phyloP scores from a whole-genome alignment of 2,113 vertebrate genomes.

The Corydoras sp. region DNA sequence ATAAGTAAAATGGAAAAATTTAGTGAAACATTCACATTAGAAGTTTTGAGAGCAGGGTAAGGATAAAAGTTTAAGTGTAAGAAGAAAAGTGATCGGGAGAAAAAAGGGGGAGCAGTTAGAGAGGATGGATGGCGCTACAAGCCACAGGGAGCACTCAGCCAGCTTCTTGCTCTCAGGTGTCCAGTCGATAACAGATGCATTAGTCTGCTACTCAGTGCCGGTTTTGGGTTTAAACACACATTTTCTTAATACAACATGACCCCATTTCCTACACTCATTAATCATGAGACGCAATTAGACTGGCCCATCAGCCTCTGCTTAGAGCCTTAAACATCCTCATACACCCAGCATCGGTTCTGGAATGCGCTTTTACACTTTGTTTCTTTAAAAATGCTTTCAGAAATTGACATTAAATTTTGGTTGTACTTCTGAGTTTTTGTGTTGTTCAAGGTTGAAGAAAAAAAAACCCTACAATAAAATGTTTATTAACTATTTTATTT shows the following conservation, averaged over 20 bases:
- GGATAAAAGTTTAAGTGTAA: slow-evolving; percentile 30
- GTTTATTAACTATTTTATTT: too few species aligned
- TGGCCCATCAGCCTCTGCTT: slow-evolving; percentile 43
- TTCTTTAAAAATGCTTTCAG: neutral
- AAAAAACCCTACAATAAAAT: too few species aligned
- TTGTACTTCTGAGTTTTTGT: too few species aligned
- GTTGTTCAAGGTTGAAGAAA: too few species aligned
- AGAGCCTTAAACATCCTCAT: slow-evolving; percentile 16
- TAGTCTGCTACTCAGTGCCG: slow-evolving; percentile 63
- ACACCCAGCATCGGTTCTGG: neutral
- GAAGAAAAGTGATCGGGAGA: slow-evolving; percentile 34
- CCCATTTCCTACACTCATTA: slow-evolving; percentile 73
- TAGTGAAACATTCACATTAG: too few species aligned
- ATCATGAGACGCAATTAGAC: slow-evolving; percentile 70
- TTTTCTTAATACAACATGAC: slow-evolving; percentile 77
- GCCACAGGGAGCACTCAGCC: slow-evolving; percentile 55
- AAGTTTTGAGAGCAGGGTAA: neutral
- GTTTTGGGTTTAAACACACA: slow-evolving; percentile 76
- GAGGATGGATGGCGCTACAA: slow-evolving; percentile 54
- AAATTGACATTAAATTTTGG: too few species aligned
- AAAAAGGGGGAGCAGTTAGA: slow-evolving; percentile 13
- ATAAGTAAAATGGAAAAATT: too few species aligned
- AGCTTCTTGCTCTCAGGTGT: slow-evolving; percentile 64
- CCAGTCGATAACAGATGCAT: slow-evolving; percentile 77
- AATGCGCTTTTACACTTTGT: slow-evolving; percentile 26